A percentile compares a stretch with the other conserved stretches of the same genome.
These are phyloP conservation scores for Carpatolechia fugitivella DNA, from an alignment of 2,888 invertebrate species.

Conservation along the genomic window DNA sequence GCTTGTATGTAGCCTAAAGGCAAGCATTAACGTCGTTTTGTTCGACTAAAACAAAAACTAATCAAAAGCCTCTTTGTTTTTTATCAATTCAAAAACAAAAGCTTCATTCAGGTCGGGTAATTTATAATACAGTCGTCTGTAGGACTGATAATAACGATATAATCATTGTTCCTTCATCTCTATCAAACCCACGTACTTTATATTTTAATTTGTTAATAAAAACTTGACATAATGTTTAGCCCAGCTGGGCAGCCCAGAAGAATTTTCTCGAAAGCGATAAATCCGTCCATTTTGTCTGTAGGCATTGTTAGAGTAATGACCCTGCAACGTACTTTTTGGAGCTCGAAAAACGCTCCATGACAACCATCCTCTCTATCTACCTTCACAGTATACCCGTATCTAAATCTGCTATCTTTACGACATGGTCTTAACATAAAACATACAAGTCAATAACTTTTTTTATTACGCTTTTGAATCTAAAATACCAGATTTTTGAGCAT, in stretches of 20 bases:
- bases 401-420: constrained; percentile 1
- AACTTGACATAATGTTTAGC: too few species aligned
- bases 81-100: neutral
- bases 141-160: neutral
- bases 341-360: too few species aligned
- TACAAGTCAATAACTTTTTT: neutral
- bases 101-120: neutral
- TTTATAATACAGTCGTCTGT: neutral
- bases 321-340: too few species aligned
- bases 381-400: neutral
- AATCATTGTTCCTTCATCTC: neutral
- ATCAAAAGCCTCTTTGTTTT: neutral
- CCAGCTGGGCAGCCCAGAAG: too few species aligned
- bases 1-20: too few species aligned
- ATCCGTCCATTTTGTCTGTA: too few species aligned
- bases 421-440: neutral
- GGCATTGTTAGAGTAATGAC: too few species aligned
- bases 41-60: neutral
- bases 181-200: neutral
- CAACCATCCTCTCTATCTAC: neutral
- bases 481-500: constrained; percentile 15
- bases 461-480: neutral
- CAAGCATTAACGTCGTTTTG: neutral
- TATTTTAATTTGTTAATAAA: too few species aligned
- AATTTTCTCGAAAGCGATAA: too few species aligned